Percentiles rank a stretch among this genome's conserved stretches.
phyloP scores from a whole-genome alignment of 64 coral and sea anemone genomes.

The Montipora cactus region DNA sequence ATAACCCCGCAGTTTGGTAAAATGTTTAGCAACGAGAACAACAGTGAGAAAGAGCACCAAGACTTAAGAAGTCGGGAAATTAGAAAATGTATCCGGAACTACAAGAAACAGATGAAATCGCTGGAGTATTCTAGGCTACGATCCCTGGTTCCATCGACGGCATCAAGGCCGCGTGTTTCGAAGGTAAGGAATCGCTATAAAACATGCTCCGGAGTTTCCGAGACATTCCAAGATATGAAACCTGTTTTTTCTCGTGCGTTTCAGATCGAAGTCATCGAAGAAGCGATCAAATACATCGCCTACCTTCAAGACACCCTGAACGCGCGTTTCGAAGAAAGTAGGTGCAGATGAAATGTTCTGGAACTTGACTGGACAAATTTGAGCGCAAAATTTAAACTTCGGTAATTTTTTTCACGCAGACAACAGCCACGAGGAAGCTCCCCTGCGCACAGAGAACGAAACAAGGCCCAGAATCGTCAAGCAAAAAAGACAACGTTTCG shows the following conservation, averaged over 20 bases:
- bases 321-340: conserved; percentile 76
- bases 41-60: conserved; percentile 30
- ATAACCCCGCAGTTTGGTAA: conserved; percentile 60
- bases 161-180: conserved; percentile 78
- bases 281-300: conserved; percentile 99
- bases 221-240: conserved; percentile 35
- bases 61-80: conserved; percentile 70
- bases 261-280: conserved; percentile 98
- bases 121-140: conserved; percentile 88
- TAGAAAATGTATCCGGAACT: conserved; percentile 68
- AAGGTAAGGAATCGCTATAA: conserved; percentile 68
- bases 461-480: conserved; percentile 69
- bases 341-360: conserved; percentile 63
- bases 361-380: conserved; percentile 84
- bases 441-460: conserved; percentile 28
- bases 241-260: conserved; percentile 14
- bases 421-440: conserved; percentile 39
- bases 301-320: conserved; percentile 84
- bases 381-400: conserved; percentile 73
- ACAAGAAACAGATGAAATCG: conserved; percentile 86
- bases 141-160: conserved; percentile 88
- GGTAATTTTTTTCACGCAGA: conserved; percentile 57
- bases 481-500: conserved; percentile 86
- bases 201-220: not conserved
- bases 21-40: conserved; percentile 31